Evolutionary conservation across 2,888 invertebrate species (phyloP), one percentile per base, ranked within the genome.

Genomic region (Chrysopilus asiliformis): DNA sequence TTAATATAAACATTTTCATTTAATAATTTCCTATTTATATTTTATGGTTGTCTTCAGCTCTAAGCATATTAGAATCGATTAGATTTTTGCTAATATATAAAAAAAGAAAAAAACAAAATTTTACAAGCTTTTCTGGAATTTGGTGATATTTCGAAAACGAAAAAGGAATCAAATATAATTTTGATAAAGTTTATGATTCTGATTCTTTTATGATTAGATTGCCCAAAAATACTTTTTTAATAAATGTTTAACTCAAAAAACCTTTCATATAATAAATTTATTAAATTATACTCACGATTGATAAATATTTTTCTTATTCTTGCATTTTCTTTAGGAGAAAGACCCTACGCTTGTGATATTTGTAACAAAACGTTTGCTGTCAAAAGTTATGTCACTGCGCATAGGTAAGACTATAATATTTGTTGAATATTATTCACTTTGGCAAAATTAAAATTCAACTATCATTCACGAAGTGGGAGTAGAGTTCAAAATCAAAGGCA

Each of bases 301-400:
- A n/a, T n/a, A n/a, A n/a, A n/a, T n/a, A n/a, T n/a, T n/a, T n/a
- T n/a, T n/a, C n/a, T n/a, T n/a, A n/a, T n/a, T n/a, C n/a, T n/a
- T n/a, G n/a, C n/a, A n/a, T n/a, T n/a, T n/a, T n/a, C n/a, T 60
- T 55, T 56, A 71, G 82, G 82, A 48, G 78, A 80, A 60, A 68
- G 79, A 42, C 83, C 82, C 24, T 83, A 79, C 53, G 74, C 76
- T 46, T 83, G 82, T 66, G 78, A 80, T 64, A 74, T 81, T 50
- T 83, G 83, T 60, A 73, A 79, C 55, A 82, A 82, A 64, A 71
- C 77, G 50, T 83, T 82, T 58, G 79, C 82, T 27, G 82, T 82
- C 44, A 82, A 82, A 61, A 81, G 81, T 54, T 83, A 83, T 53
- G 76, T 83, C 39, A 78, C 78, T 45, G 80, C 83, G 31, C 83